Base-by-base conservation (phyloP, 2,797 vertebrate species). In the Pampus argenteus region DNA sequence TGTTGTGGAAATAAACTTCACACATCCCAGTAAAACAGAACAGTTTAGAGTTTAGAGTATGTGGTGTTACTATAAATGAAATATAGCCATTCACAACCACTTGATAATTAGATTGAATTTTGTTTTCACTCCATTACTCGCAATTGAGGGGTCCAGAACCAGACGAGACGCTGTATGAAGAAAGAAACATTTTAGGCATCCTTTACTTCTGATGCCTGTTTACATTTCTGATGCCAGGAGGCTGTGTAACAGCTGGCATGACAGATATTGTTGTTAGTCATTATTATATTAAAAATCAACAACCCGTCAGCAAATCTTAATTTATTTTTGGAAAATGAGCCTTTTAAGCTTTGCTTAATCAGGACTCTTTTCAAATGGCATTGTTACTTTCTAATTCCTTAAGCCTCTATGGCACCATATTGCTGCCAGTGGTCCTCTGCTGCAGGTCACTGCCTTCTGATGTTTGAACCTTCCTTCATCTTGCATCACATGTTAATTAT, bases 41-140 rank as follows among this genome's bases (percentile, higher is more conserved):
- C 56, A 70, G 72, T n/a, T n/a, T n/a, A 77, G 13, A 17, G 44
- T 66, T 84, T 36, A 11, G 34, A 6, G 13, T 36, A 34, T 34
- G 31, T 34, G 31, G 28, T 6, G 61, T 84, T 82, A 66, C 82
- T 88, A 86, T 73, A 67, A 79, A 78, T 80, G 67, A 80, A 87
- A 88, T 79, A 60, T 3, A 67, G 77, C 60, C 78, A 11, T 11
- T 13, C 13, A 60, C 4, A 67, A 79, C 60, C 78, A 11, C 34
- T 13, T 36, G 34, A 11, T 36, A 13, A 36, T 36, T 11, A 36
- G 34, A 36, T 11, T 36, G 34, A 36, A 36, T 36, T 36, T 55
- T 17, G 5, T 69, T 66, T 61, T 60, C 44, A 60, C 13, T 5
- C 55, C 34, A 59, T 52, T 28, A 38, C 31, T 72, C 23, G 54